A percentile compares a stretch with the other conserved stretches of the same genome.
These are phyloP conservation scores for Steinernema scapterisci DNA, from an alignment of 2,888 invertebrate genomes.

Conservation along the genomic window DNA sequence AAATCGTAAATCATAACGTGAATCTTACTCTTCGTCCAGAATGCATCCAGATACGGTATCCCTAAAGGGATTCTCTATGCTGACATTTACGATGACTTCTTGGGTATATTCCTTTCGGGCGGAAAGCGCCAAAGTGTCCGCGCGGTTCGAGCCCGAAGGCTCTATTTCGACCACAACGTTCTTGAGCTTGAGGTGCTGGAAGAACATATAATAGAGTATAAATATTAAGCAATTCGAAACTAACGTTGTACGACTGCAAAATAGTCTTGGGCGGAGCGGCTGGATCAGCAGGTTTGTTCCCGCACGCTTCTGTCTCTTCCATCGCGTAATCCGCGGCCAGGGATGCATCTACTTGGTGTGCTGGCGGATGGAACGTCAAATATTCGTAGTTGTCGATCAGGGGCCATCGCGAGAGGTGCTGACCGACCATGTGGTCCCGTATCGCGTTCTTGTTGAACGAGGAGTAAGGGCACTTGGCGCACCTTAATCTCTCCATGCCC, in stretches of 20 bases:
- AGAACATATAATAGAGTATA: background rate
- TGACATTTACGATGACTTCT: background rate
- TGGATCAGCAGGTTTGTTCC: background rate
- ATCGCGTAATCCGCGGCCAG: background rate
- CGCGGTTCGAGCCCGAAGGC: background rate
- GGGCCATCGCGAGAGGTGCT: background rate
- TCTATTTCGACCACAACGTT: background rate
- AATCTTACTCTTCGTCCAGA: background rate
- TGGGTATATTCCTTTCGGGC: conserved; percentile 9
- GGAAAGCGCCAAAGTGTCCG: background rate
- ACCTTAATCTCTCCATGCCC: background rate
- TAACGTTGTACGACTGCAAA: no score
- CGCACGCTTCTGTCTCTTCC: background rate
- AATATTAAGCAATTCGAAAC: no score
- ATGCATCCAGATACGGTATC: background rate
- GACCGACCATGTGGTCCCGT: background rate
- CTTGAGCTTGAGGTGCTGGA: background rate
- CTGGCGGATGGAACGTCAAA: background rate
- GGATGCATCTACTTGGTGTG: background rate
- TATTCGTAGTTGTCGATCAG: background rate
- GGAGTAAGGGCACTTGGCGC: conserved; percentile 15
- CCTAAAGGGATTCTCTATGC: background rate
- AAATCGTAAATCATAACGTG: background rate
- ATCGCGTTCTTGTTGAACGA: background rate
- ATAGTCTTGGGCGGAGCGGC: no score